phyloP scores from a whole-genome alignment of 2,113 vertebrate species.

The Neofelis nebulosa region DNA sequence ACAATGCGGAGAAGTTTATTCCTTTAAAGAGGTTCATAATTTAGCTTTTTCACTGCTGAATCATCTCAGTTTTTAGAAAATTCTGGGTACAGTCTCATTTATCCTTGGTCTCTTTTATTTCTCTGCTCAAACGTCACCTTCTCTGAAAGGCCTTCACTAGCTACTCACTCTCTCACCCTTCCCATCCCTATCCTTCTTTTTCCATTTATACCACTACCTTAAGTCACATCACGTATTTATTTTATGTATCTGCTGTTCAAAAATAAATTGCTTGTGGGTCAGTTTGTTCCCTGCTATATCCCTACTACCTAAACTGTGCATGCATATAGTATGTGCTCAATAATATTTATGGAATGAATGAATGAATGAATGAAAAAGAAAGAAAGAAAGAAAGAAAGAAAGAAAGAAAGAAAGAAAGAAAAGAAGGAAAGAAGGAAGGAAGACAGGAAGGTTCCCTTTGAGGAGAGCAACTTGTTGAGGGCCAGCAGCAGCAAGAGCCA shows the following conservation, averaged over 20 bases:
- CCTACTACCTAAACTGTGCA: neutral
- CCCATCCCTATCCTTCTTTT: neutral
- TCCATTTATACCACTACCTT: neutral
- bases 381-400: neutral
- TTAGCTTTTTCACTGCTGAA: neutral
- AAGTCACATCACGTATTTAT: neutral
- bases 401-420: neutral
- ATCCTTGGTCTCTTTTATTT: neutral
- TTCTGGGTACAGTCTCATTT: neutral
- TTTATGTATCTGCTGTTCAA: neutral
- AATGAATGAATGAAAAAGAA: neutral
- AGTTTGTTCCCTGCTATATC: neutral
- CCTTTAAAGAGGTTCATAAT: constrained; percentile 18
- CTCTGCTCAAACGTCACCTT: neutral
- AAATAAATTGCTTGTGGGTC: neutral
- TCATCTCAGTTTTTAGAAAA: neutral
- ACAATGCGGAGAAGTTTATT: neutral
- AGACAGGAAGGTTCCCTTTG: neutral
- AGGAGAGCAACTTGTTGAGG: neutral
- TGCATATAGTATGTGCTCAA: neutral
- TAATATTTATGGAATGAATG: neutral
- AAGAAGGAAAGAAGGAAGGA: neutral
- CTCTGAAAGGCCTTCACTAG: neutral
- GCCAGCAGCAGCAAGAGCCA: neutral
- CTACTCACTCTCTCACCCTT: neutral